Conservation (phyloP, 37 sponge, comb jelly and placozoan genomes). For the Chondrosia reniformis region DNA sequence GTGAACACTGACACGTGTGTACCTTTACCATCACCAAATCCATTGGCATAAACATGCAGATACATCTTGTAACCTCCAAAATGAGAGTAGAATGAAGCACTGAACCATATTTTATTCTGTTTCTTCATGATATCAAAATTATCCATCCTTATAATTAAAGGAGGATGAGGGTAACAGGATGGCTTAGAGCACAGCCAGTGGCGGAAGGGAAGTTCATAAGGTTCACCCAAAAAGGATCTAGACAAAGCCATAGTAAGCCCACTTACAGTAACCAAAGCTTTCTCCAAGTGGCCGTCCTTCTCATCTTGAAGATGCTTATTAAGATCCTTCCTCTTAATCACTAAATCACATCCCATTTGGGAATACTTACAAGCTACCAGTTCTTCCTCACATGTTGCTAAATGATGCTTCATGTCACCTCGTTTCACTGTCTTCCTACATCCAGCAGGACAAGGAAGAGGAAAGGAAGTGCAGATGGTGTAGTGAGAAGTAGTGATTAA, state of each 20-base stretch:
- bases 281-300: background rate
- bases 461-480: background rate
- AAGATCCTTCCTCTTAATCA: background rate
- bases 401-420: background rate
- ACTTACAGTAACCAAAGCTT: too few species aligned
- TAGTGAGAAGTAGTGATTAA: background rate
- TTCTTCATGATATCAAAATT: background rate
- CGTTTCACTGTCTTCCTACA: background rate
- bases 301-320: background rate
- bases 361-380: background rate
- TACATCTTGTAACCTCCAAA: slow-evolving; percentile 40
- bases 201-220: background rate
- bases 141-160: background rate
- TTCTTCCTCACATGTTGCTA: slow-evolving; percentile 17
- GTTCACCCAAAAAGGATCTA: background rate
- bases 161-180: slow-evolving; percentile 11
- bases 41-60: slow-evolving; percentile 36
- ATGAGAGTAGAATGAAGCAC: slow-evolving; percentile 22
- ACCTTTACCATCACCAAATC: slow-evolving; percentile 19
- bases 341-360: background rate
- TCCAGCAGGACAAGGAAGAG: slow-evolving; percentile 5
- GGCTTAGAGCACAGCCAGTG: slow-evolving; percentile 4
- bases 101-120: slow-evolving; percentile 3
- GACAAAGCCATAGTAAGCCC: background rate
- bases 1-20: slow-evolving; percentile 43